Evolutionary conservation across 2,888 invertebrate species (phyloP), one percentile per base, ranked within the genome.

Genomic region (Metacarcinus magister): DNA sequence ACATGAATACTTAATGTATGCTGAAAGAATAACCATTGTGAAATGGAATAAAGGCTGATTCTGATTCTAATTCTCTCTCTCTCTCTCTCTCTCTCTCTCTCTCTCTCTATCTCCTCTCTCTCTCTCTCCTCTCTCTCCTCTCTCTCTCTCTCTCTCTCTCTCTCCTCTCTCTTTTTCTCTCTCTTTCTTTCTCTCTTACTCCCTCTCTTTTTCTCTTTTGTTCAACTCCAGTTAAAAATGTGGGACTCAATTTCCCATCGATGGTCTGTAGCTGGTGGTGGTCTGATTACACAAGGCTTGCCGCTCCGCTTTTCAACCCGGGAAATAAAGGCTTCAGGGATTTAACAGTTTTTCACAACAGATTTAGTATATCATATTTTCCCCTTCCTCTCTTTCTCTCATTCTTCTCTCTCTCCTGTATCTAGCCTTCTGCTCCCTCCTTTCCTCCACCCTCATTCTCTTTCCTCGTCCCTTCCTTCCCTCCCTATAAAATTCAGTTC

Each of bases 211-310:
- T 28, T 82, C 32, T 82, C 28, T 32, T 32, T 32, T 5, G 32
- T 67, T 67, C 67, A 1, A 67, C 19, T 67, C 67, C 23, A 67
- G 67, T 67, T 67, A 82, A 82, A 82, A 82, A 82, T 32, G 32
- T 32, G 32, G 19, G 32, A 82, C 82, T 82, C 32, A 82, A 82
- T 82, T 82, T 82, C 28, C 32, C 28, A 67, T n/a, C 23, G 67
- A 67, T 67, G 67, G 82, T 75, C 67, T 7, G 82, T 13, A 4
- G 82, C 0, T 82, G 82, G 32, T 82, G 82, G 82, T 7, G 32
- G 82, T 28, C 82, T 82, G 82, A 82, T 82, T 32, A 82, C 82
- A 82, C 82, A 28, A 82, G 82, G 82, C 19, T 82, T 4, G 82
- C 32, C 32, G 10, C 32, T 82, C 13, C 32, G 32, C 82, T 32